A percentile compares a stretch with the other conserved stretches of the same genome.
Conservation (phyloP, 2,113 vertebrate genomes). For the Zosterops borbonicus region DNA sequence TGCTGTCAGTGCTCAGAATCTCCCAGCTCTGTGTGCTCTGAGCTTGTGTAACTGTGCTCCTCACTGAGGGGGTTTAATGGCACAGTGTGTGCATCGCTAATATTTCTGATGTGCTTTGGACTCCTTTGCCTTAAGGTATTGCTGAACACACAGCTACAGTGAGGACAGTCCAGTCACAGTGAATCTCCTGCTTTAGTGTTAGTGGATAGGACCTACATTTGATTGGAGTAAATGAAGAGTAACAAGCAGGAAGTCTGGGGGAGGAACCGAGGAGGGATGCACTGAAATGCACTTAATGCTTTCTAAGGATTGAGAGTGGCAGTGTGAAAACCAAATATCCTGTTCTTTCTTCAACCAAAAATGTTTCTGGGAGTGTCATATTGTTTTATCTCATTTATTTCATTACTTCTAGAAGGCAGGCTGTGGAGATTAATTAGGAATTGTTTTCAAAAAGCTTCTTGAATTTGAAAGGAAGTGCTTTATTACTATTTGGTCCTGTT, state of each 20-base stretch:
- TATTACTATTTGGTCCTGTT: background rate
- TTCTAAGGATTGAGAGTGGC: constrained; percentile 1
- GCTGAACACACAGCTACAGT: background rate
- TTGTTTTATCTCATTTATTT: background rate
- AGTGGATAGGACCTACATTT: background rate
- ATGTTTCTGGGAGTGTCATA: background rate
- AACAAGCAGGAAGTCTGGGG: constrained; percentile 8
- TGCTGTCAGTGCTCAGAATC: background rate
- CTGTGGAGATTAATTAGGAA: constrained; percentile 30
- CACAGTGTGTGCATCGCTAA: background rate
- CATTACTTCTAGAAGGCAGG: background rate
- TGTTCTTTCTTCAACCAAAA: background rate
- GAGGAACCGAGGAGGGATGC: background rate
- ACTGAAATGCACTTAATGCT: constrained; percentile 7
- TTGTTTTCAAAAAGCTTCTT: background rate
- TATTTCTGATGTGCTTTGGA: background rate
- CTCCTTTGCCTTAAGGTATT: background rate
- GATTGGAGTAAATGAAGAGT: constrained; percentile 25
- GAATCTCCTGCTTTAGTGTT: background rate
- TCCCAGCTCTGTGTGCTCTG: rapidly evolving
- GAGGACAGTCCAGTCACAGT: background rate
- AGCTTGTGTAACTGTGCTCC: background rate
- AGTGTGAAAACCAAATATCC: constrained; percentile 27
- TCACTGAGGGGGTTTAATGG: background rate
- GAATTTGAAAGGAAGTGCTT: background rate